Percentiles rank a stretch among this genome's conserved stretches.
phyloP scores from a whole-genome alignment of 2,888 invertebrate genomes.

The Trachelus stipa region DNA sequence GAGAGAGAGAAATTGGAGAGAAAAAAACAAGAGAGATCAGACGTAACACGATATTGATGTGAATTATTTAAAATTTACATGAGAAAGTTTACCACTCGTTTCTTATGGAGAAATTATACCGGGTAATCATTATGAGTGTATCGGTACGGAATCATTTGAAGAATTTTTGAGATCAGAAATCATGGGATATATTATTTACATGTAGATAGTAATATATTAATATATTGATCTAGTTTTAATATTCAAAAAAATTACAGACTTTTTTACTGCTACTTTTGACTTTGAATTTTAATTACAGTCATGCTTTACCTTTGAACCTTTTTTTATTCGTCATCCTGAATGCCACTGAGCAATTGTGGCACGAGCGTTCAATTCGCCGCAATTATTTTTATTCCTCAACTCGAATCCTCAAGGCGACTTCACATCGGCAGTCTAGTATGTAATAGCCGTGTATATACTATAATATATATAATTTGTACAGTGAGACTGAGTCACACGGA shows the following conservation, averaged over 20 bases:
- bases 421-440: conserved; percentile 10
- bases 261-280: background rate
- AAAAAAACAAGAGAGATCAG: background rate
- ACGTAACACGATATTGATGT: background rate
- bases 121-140: background rate
- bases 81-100: background rate
- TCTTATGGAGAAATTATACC: background rate
- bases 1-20: background rate
- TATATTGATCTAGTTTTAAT: background rate
- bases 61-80: background rate
- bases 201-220: too few species aligned
- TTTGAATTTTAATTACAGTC: background rate
- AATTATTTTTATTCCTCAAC: conserved; percentile 28
- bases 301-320: background rate
- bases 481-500: conserved; percentile 26
- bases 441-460: conserved; percentile 5
- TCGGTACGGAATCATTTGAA: background rate
- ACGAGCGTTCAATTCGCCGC: conserved; percentile 18
- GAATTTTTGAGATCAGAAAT: background rate
- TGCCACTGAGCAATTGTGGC: background rate
- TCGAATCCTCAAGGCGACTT: conserved; percentile 20
- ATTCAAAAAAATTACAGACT: background rate
- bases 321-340: background rate
- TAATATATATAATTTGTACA: conserved; percentile 4
- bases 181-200: background rate